A percentile compares a stretch with the other conserved stretches of the same genome.
Conservation (phyloP, 2,797 vertebrate species). For the Sebastes itinus region DNA sequence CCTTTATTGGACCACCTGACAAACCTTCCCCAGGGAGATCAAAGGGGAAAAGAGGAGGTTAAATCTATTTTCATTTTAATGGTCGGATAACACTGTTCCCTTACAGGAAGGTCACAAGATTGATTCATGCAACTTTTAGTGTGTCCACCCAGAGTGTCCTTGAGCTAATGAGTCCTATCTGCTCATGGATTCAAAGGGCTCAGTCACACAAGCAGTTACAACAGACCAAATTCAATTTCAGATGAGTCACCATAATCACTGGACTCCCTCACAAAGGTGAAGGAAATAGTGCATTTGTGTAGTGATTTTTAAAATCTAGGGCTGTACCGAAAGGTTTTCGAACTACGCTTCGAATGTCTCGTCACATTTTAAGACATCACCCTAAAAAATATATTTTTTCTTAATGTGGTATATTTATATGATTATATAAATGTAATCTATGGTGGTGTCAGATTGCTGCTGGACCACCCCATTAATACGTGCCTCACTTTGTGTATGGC, state of each 20-base stretch:
- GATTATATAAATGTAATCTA: background rate
- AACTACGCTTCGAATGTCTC: background rate
- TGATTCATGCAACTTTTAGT: background rate
- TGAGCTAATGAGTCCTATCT: background rate
- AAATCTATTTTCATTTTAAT: background rate
- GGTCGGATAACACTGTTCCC: background rate
- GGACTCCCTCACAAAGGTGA: background rate
- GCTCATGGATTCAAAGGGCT: background rate
- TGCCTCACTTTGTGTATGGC: too few species aligned
- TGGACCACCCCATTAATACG: too few species aligned
- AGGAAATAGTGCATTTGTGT: too few species aligned
- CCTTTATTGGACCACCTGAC: background rate
- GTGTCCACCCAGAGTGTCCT: background rate
- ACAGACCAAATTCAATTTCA: background rate
- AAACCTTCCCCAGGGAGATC: background rate
- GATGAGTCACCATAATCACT: background rate
- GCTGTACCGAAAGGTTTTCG: background rate
- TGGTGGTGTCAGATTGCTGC: too few species aligned
- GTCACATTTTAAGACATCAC: background rate
- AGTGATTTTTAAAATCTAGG: background rate
- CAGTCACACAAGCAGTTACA: background rate
- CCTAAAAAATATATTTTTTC: background rate
- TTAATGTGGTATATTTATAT: background rate
- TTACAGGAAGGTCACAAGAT: background rate
- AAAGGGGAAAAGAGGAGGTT: background rate